Base-by-base conservation (phyloP, 2,888 invertebrate genomes). In the Dorcus parallelipipedus region DNA sequence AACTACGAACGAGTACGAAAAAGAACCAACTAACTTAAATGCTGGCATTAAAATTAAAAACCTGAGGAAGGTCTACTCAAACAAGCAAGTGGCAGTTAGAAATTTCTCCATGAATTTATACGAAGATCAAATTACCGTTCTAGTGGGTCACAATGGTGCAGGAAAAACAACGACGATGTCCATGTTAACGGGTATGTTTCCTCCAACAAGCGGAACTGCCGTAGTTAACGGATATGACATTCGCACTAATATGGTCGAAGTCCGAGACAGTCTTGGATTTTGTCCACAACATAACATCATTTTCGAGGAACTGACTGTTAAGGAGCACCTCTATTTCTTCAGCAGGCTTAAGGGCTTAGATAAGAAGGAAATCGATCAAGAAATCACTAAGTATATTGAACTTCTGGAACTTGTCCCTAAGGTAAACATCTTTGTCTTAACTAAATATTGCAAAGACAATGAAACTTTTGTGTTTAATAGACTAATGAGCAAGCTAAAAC, bases 81-180 rank as follows among this genome's bases (percentile, higher is more conserved):
- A 76, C 3, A 83, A 77, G 52, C 83, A 72, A 69, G 73, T 80
- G 26, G 90, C 86, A 1, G 90, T 91, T 0, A 82, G 87, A 60
- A 84, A 87, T 58, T 77, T 94, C 51, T 84, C 84, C n/a, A 70
- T 94, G 60, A 91, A 91, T 69, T 89, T 96, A 84, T 95, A 90
- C 72, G 88, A 91, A 71, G 88, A 90, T 60, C 94, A 96, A 79
- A 94, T 95, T 61, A 95, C 95, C 0, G 93, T 91, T 2, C 73
- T 91, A n/a, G 78, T 93, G 42, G 91, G 91, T 0, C 79, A 79
- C 58, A 94, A 93, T 71, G 95, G 96, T 3, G 95, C 95, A 49
- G 95, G 95, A 8, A 67, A 67, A 52, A 94, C 95, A 0, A 95
- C 96, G 0, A 93, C 95, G 1, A 94, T 96, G 83, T 92, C 93